Base-by-base conservation (phyloP, 2,888 invertebrate genomes). In the Oscheius onirici region DNA sequence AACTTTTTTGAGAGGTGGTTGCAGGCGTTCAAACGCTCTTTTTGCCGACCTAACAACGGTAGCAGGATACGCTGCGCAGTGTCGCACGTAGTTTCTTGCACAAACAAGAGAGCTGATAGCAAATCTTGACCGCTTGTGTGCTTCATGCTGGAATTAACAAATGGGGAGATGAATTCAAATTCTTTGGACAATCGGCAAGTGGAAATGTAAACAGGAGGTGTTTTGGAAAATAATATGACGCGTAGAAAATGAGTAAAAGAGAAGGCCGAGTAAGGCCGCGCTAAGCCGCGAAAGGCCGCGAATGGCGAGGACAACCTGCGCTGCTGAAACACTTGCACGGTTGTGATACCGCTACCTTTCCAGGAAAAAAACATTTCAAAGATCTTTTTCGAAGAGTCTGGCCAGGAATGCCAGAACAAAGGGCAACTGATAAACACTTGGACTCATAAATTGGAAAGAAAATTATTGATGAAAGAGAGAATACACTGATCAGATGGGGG, bases 281-380 rank as follows among this genome's bases (percentile, higher is more conserved):
- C 41, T 60, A 60, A 60, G 60, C 60, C 63, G 63, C 49, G 49
- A 63, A 63, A 26, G 63, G 49, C 63, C 63, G 63, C 63, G 63
- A 63, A 44, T 46, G 46, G 63, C 60, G 22, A 43, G 60, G 41
- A 60, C 60, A 43, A 24, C 24, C 44, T 60, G 60, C 49, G 49
- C 63, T 63, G 63, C 63, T 49, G 63, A 63, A 63, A 63, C 63
- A 63, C 34, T 44, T 28, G 28, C 34, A 55, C 28, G 24, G 55
- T 24, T 55, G 41, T 58, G 58, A 58, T 58, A 58, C 11, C 20
- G 58, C 58, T 41, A 58, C 58, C 58, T 41, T 41, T 34, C 34
- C n/a, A n/a, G n/a, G n/a, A n/a, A n/a, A n/a, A n/a, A n/a, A n/a
- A n/a, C n/a, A n/a, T 34, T 34, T 34, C 34, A 34, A 34, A 34